A percentile compares a stretch with the other conserved stretches of the same genome.
Conservation (phyloP, 1,140 invertebrate genomes). For the Drosophila punjabiensis region DNA sequence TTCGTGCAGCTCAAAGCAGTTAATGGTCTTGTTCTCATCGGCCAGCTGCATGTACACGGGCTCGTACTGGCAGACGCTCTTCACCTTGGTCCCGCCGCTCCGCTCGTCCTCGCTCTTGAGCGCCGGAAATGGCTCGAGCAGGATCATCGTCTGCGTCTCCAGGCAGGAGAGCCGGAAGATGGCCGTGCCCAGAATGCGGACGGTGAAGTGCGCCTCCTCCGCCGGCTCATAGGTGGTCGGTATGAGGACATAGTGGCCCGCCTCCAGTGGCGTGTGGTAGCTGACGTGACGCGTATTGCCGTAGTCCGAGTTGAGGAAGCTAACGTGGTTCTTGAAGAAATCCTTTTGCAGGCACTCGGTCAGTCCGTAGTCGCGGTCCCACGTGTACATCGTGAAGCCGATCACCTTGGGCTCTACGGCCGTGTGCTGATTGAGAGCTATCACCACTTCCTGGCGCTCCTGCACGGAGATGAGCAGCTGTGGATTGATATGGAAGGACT, state of each 20-base stretch:
- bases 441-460: constrained; percentile 94
- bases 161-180: constrained; percentile 72
- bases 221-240: constrained; percentile 97
- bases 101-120: constrained; percentile 86
- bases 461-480: constrained; percentile 93
- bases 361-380: constrained; percentile 86
- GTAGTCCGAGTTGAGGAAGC: constrained; percentile 95
- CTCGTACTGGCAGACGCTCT: constrained; percentile 91
- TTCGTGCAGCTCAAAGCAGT: constrained; percentile 96
- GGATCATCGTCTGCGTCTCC: constrained; percentile 93
- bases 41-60: constrained; percentile 95
- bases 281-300: constrained; percentile 96
- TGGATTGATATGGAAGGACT: constrained; percentile 97
- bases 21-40: constrained; percentile 94
- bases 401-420: constrained; percentile 97
- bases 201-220: constrained; percentile 90
- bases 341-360: constrained; percentile 88
- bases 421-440: constrained; percentile 95
- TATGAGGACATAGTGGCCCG: constrained; percentile 93
- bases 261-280: constrained; percentile 92
- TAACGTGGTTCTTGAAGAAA: constrained; percentile 96
- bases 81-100: constrained; percentile 56
- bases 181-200: constrained; percentile 75
- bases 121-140: constrained; percentile 91
- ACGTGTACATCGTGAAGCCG: constrained; percentile 95